Base-by-base conservation (phyloP, 2,888 invertebrate genomes). In the Leptinotarsa rubiginosa region DNA sequence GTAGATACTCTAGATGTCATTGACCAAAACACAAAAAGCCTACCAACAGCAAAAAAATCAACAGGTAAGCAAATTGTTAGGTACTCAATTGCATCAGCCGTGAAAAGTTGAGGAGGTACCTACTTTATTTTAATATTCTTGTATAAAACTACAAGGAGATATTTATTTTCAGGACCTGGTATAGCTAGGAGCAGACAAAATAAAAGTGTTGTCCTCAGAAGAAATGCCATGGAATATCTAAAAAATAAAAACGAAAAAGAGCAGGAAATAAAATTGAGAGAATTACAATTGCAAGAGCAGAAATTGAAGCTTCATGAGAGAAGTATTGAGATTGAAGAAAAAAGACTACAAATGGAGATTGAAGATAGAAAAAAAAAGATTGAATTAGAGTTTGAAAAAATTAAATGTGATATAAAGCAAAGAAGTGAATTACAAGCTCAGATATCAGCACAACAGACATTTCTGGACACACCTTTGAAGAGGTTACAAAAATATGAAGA, bases 311-410 rank as follows among this genome's bases (percentile, higher is more conserved):
- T 65, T 65, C 15, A 65, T n/a, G 47, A 12, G n/a, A 65, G 65
- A 65, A 13, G 20, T 41, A 13, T 65, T 41, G 10, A 47, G 16
- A 65, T 41, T 65, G 65, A 47, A 41, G 41, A 47, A 65, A 65
- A 41, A 47, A 65, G 47, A 31, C 41, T 47, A 5, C 12, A 41
- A n/a, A 65, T 65, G 65, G 65, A 65, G 47, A 31, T 47, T 65
- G 65, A 65, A 65, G 65, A 65, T 65, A 64, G 65, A n/a, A 65
- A 31, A 65, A 31, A n/a, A 47, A 25, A 65, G 13, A 13, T 41
- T 41, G 5, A 65, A 2, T 18, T 65, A 16, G 65, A 65, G 20
- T 65, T 20, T 47, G 65, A 31, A 16, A 65, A 7, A 31, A 10
- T 25, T 31, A 13, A 64, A 22, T 16, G 25, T 22, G 64, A 64